Evolutionary conservation across 2,797 vertebrate species (phyloP).

Genomic region (Varecia variegata): DNA sequence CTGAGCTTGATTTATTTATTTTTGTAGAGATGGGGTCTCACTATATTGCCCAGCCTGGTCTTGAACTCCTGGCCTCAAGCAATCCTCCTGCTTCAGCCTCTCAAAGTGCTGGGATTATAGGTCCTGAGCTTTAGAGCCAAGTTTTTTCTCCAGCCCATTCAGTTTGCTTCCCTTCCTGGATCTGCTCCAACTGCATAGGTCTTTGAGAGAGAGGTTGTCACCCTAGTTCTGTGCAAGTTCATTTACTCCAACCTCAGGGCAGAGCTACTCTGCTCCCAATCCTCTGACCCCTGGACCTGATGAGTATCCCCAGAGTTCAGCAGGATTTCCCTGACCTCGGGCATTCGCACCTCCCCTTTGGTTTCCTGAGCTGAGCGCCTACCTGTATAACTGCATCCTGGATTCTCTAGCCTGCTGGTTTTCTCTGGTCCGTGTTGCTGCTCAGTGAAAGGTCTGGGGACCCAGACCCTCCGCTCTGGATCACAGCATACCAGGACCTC

Average conservation of each 20-base stretch:
- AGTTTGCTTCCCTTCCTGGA: background rate
- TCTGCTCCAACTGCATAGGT: background rate
- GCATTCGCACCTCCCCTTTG: background rate
- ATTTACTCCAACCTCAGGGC: background rate
- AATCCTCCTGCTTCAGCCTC: no score
- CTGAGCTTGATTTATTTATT: no score
- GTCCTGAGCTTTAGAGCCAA: background rate
- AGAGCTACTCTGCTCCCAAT: background rate
- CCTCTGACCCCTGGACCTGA: background rate
- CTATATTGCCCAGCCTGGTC: no score
- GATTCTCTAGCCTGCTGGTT: background rate
- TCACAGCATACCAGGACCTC: background rate
- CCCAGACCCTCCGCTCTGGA: background rate
- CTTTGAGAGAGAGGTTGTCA: background rate
- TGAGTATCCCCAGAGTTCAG: background rate
- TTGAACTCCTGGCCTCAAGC: no score
- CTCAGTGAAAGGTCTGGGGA: fast-evolving
- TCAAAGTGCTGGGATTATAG: no score
- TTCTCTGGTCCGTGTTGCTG: background rate
- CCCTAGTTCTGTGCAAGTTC: background rate
- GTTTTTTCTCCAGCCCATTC: background rate
- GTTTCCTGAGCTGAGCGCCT: background rate
- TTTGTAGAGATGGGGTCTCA: no score
- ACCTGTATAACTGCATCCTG: background rate
- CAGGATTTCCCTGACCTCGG: background rate